phyloP scores from a whole-genome alignment of 2,888 invertebrate species.

The Meghimatium bilineatum region DNA sequence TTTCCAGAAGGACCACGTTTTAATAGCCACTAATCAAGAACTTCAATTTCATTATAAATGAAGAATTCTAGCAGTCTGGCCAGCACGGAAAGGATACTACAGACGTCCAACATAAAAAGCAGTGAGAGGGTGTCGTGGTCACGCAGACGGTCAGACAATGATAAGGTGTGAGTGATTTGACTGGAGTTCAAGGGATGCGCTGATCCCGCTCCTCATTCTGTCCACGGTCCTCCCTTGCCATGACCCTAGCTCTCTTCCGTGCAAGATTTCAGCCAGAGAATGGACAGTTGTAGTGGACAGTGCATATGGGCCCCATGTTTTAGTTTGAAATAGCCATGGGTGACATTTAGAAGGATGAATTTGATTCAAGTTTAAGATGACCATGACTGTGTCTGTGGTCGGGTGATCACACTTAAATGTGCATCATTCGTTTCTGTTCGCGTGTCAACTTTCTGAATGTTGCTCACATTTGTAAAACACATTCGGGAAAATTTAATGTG shows the following conservation, averaged over 20 bases:
- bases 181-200: constrained; percentile 29
- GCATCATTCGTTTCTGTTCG: too few relatives aligned
- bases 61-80: neutral
- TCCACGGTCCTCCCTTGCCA: neutral
- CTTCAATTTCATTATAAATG: constrained; percentile 10
- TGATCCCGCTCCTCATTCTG: neutral
- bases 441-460: too few relatives aligned
- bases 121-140: constrained; percentile 1
- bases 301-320: constrained; percentile 22
- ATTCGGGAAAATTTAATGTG: too few relatives aligned
- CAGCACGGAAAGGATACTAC: neutral
- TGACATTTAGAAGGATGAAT: constrained; percentile 2
- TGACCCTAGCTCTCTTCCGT: constrained; percentile 13
- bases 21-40: neutral
- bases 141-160: neutral
- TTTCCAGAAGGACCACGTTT: neutral
- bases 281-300: constrained; percentile 41
- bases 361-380: neutral
- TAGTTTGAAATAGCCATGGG: neutral
- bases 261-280: constrained; percentile 14
- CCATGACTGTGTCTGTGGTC: too few relatives aligned
- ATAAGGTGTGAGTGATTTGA: constrained; percentile 43
- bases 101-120: neutral
- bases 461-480: too few relatives aligned
- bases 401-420: too few relatives aligned